Percentiles rank a stretch among this genome's conserved stretches.
Conservation (phyloP, 1,140 invertebrate genomes). For the Tribolium madens region DNA sequence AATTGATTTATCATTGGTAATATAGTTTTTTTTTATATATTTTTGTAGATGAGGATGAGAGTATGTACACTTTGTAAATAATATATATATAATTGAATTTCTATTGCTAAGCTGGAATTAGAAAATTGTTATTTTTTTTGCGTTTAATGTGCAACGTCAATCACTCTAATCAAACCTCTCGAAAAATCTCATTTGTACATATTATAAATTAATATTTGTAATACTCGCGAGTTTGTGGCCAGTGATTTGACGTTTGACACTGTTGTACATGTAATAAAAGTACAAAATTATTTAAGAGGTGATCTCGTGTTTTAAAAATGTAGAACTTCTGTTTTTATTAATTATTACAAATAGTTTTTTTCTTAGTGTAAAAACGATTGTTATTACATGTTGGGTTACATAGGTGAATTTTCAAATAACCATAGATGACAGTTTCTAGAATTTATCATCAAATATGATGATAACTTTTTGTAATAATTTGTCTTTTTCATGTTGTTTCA, state of each 20-base stretch:
- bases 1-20: conserved; percentile 41
- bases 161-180: conserved; percentile 42
- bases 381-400: conserved; percentile 48
- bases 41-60: conserved; percentile 49
- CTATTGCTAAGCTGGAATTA: conserved; percentile 51
- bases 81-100: conserved; percentile 51
- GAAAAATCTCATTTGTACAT: conserved; percentile 42
- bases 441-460: conserved; percentile 8
- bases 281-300: conserved; percentile 63
- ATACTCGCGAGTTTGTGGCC: conserved; percentile 35
- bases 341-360: conserved; percentile 52
- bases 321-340: conserved; percentile 58
- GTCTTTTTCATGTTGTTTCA: conserved; percentile 43
- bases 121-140: conserved; percentile 51
- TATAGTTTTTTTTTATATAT: conserved; percentile 50
- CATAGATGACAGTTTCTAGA: conserved; percentile 43
- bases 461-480: conserved; percentile 22
- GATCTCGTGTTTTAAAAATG: conserved; percentile 59
- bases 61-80: conserved; percentile 50
- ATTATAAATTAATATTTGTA: conserved; percentile 45
- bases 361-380: conserved; percentile 20
- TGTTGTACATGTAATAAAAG: conserved; percentile 55
- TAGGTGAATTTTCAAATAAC: conserved; percentile 49
- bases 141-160: conserved; percentile 47
- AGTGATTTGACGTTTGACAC: conserved; percentile 7